Evolutionary conservation across 2,797 vertebrate species (phyloP).

Genomic region (Cossypha heuglini): DNA sequence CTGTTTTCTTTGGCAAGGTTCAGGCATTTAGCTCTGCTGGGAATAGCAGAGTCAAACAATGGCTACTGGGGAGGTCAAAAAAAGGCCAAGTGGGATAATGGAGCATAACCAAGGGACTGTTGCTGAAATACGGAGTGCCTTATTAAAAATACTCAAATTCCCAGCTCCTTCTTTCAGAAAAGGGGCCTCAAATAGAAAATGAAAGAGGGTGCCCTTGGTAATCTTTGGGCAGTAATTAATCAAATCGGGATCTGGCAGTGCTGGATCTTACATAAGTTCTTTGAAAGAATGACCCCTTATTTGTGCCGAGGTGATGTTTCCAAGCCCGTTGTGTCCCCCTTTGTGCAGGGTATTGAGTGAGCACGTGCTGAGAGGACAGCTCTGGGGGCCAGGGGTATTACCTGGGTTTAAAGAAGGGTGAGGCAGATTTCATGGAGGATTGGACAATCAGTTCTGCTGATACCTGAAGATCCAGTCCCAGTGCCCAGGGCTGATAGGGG

Average conservation of each 20-base stretch:
- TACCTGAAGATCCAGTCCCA: neutral
- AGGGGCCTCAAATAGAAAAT: neutral
- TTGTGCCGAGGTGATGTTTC: neutral
- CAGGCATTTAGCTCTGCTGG: conserved; percentile 21
- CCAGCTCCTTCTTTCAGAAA: neutral
- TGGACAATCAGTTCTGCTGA: neutral
- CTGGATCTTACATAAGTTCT: neutral
- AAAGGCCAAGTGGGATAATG: conserved; percentile 23
- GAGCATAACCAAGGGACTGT: neutral
- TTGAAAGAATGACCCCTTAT: neutral
- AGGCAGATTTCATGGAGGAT: neutral
- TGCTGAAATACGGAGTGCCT: neutral
- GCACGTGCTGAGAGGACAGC: fast-evolving
- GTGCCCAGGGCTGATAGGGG: fast-evolving
- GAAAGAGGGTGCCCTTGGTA: neutral
- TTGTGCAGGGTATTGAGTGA: neutral
- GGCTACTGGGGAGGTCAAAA: conserved; percentile 25
- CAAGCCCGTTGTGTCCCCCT: neutral
- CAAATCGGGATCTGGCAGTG: neutral
- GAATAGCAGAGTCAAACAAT: conserved; percentile 18
- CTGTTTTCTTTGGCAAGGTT: conserved; percentile 25
- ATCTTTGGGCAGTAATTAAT: conserved; percentile 20
- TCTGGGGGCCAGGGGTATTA: neutral
- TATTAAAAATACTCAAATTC: neutral
- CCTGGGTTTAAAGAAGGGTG: neutral